Percentiles rank a stretch among this genome's conserved stretches.
Evolutionary conservation across 2,888 invertebrate species (phyloP).

Genomic region (Thecocarcelia acutangulata): DNA sequence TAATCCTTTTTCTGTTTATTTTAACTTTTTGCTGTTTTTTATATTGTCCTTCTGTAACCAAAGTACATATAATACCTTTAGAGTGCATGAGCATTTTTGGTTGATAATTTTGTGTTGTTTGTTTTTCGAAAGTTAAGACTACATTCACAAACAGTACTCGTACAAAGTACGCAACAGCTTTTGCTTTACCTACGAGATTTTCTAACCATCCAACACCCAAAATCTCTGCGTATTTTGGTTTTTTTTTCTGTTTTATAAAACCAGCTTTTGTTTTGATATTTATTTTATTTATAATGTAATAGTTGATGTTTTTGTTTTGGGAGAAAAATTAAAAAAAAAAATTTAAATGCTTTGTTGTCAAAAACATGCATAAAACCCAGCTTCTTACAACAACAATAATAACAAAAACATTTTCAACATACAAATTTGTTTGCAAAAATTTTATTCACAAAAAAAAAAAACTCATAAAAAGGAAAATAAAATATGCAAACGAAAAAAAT

Average conservation of each 20-base stretch:
- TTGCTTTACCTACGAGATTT: background rate
- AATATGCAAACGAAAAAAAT: background rate
- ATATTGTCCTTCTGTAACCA: too few relatives aligned
- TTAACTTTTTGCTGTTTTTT: too few relatives aligned
- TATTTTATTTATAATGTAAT: background rate
- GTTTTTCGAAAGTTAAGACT: background rate
- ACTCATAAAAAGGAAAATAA: background rate
- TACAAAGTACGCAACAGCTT: background rate
- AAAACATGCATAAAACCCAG: constrained; percentile 54
- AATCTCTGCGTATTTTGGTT: constrained; percentile 16
- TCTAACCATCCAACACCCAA: background rate
- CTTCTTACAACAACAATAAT: constrained; percentile 20
- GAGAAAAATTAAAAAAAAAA: constrained; percentile 51
- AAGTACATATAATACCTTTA: too few relatives aligned
- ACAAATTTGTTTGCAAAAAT: background rate
- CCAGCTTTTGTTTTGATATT: background rate
- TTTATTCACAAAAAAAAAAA: background rate
- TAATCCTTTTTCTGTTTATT: too few relatives aligned
- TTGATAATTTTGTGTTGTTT: too few relatives aligned
- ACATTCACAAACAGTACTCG: constrained; percentile 17
- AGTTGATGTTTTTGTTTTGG: constrained; percentile 13
- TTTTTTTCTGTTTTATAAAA: constrained; percentile 9
- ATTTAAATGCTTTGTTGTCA: constrained; percentile 64
- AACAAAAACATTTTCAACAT: constrained; percentile 13
- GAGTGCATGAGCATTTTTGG: background rate